Evolutionary conservation across 2,888 invertebrate species (phyloP).

Genomic region (Xestia ashworthii): DNA sequence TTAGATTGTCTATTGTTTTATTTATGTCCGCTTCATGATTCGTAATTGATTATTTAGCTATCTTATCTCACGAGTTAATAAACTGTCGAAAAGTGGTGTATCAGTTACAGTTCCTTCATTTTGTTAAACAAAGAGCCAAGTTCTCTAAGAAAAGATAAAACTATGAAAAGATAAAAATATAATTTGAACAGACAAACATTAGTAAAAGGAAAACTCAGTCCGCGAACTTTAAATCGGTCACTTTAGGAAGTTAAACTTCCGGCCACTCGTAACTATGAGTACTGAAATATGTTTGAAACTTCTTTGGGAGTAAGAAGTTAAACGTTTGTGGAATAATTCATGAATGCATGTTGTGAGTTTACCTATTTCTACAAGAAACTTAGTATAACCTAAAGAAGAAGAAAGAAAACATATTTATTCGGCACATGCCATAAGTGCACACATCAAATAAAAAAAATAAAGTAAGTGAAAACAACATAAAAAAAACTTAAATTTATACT

Average conservation of each 20-base stretch:
- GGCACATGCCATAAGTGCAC: no score
- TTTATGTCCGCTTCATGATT: no score
- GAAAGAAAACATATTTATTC: no score
- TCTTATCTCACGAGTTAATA: background rate
- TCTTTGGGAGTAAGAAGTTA: constrained; percentile 36
- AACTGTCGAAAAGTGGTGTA: background rate
- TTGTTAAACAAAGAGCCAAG: background rate
- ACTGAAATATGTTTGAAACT: constrained; percentile 53
- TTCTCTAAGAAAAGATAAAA: background rate
- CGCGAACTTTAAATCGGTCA: constrained; percentile 50
- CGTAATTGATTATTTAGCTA: no score
- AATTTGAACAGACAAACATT: constrained; percentile 30
- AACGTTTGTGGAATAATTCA: constrained; percentile 26
- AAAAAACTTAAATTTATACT: no score
- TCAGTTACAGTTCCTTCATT: no score
- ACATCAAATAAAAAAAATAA: no score
- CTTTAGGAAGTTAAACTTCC: constrained; percentile 40
- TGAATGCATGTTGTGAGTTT: constrained; percentile 22
- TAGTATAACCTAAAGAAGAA: background rate
- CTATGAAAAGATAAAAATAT: constrained; percentile 26
- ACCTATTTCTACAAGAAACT: background rate
- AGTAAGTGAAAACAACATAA: no score
- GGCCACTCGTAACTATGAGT: constrained; percentile 41
- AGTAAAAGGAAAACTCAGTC: constrained; percentile 40
- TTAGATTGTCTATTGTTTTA: no score